A percentile compares a stretch with the other conserved stretches of the same genome.
Evolutionary conservation across 2,888 invertebrate genomes (phyloP).

Genomic region (Diploptera punctata): DNA sequence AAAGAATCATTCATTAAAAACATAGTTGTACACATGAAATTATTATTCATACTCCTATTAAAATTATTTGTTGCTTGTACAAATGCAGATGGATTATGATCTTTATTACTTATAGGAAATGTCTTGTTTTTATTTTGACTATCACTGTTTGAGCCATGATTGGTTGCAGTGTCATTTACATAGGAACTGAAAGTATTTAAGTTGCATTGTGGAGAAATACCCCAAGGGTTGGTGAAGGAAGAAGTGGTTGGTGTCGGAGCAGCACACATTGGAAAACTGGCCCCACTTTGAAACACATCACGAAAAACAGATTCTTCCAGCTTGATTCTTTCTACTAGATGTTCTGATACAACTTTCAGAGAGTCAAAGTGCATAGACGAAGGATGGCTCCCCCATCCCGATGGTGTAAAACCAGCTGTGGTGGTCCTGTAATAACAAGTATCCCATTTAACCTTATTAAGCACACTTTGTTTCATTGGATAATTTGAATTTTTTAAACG

Average conservation of each 20-base stretch:
- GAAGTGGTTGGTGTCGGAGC: conserved; percentile 29
- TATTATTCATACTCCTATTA: conserved; percentile 42
- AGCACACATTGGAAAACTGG: conserved; percentile 37
- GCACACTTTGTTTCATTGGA: not conserved
- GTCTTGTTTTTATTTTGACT: not conserved
- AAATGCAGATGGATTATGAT: not conserved
- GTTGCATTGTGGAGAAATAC: conserved; percentile 33
- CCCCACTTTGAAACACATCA: conserved; percentile 38
- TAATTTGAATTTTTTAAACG: conserved; percentile 12
- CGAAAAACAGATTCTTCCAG: conserved; percentile 41
- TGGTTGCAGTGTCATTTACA: conserved; percentile 13
- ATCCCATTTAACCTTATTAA: not conserved
- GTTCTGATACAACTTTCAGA: conserved; percentile 43
- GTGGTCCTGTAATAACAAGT: conserved; percentile 28
- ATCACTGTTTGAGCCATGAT: conserved; percentile 9
- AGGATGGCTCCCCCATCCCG: conserved; percentile 36
- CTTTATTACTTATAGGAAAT: conserved; percentile 11
- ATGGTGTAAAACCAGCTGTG: conserved; percentile 12
- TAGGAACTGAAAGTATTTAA: conserved; percentile 31
- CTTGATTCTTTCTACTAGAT: conserved; percentile 44
- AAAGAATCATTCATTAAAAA: conserved; percentile 44
- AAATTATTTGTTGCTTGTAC: conserved; percentile 20
- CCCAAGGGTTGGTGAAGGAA: conserved; percentile 34
- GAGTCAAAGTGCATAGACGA: conserved; percentile 43
- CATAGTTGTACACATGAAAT: conserved; percentile 45